A percentile compares a stretch with the other conserved stretches of the same genome.
phyloP scores from a whole-genome alignment of 2,113 vertebrate genomes.

The Smithornis capensis region DNA sequence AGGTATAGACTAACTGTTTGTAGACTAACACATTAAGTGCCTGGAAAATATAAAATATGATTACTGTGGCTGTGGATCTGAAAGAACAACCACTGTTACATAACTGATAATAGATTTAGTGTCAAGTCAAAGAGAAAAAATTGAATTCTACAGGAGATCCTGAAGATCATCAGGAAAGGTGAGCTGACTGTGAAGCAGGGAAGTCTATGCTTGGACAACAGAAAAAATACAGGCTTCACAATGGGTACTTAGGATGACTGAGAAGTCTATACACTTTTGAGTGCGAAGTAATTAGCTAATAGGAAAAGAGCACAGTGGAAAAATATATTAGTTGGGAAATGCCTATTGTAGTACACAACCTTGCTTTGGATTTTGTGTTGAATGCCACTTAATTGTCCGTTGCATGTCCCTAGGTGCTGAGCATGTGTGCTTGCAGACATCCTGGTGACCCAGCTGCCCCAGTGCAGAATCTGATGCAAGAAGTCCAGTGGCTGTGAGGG shows the following conservation, averaged over 20 bases:
- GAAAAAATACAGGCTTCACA: background rate
- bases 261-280: background rate
- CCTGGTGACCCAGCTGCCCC: background rate
- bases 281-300: background rate
- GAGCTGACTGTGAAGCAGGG: background rate
- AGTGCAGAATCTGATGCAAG: background rate
- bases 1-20: background rate
- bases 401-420: background rate
- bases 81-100: background rate
- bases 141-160: background rate
- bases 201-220: background rate
- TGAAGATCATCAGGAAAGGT: background rate
- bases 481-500: background rate
- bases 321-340: background rate
- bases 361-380: background rate
- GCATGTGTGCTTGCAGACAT: accelerated
- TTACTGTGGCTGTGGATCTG: background rate
- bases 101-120: background rate
- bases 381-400: background rate
- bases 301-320: background rate
- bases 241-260: background rate
- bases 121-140: background rate
- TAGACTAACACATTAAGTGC: background rate
- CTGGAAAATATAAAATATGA: background rate
- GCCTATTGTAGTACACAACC: background rate